These are phyloP conservation scores for Conus betulinus DNA, from an alignment of 1,140 invertebrate species.

Conservation along the genomic window DNA sequence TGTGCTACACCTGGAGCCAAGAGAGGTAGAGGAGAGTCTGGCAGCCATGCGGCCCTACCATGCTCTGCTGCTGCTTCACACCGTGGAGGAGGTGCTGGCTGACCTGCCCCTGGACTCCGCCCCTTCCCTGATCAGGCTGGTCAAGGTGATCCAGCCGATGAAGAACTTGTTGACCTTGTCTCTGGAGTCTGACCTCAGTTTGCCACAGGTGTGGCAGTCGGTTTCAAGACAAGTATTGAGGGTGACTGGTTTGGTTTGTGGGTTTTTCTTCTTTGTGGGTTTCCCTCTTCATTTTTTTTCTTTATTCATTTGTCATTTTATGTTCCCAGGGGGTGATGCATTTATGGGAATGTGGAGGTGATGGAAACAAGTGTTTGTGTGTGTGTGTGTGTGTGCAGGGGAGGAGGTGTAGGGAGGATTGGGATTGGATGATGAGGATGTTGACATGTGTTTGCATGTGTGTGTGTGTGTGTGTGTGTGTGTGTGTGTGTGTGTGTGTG, in stretches of 20 bases:
- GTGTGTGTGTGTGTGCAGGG: too few species aligned
- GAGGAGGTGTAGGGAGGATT: too few species aligned
- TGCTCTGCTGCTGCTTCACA: slow-evolving; percentile 88
- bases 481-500: too few species aligned
- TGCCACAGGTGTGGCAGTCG: slow-evolving; percentile 82
- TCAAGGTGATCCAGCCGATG: slow-evolving; percentile 89
- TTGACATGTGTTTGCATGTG: too few species aligned
- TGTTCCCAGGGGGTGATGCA: background rate
- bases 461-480: too few species aligned
- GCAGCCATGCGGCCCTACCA: slow-evolving; percentile 86
- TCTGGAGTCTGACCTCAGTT: slow-evolving; percentile 90
- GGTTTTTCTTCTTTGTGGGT: too few species aligned
- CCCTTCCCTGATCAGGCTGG: slow-evolving; percentile 87
- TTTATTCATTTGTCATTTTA: too few species aligned
- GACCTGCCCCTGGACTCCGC: slow-evolving; percentile 91
- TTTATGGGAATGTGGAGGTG: too few species aligned
- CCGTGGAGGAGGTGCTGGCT: slow-evolving; percentile 86
- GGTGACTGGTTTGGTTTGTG: background rate
- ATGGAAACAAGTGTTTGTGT: too few species aligned
- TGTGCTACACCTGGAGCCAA: slow-evolving; percentile 19
- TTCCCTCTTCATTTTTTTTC: background rate
- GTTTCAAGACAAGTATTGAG: background rate
- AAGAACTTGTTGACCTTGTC: slow-evolving; percentile 94
- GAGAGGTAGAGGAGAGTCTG: slow-evolving; percentile 30
- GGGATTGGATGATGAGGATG: too few species aligned